Evolutionary conservation across 1,140 invertebrate species (phyloP).

Genomic region (Tetraneura akinire): DNA sequence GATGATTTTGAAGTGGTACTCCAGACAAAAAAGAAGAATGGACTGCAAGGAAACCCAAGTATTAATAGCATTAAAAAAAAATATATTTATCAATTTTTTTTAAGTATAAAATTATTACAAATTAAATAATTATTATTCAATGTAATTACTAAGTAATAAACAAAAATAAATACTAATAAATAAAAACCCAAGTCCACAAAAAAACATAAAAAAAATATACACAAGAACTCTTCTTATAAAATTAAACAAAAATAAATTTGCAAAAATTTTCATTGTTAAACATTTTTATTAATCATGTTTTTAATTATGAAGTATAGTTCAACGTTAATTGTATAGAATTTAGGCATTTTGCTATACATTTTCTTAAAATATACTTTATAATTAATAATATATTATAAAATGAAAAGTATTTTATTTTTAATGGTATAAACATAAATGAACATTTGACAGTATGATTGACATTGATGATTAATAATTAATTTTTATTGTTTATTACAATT

Average conservation of each 20-base stretch:
- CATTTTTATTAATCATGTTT: neutral
- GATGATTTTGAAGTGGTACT: slow-evolving; percentile 35
- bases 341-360: neutral
- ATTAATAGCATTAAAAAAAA: slow-evolving; percentile 43
- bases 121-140: neutral
- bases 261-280: neutral
- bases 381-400: neutral
- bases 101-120: neutral
- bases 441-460: slow-evolving; percentile 29
- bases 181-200: too few relatives aligned
- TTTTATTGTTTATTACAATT: neutral
- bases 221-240: too few relatives aligned
- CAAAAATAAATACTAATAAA: too few relatives aligned
- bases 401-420: neutral
- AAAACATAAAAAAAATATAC: too few relatives aligned
- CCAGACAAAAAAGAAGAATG: slow-evolving; percentile 39
- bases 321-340: neutral
- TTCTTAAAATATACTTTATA: too few relatives aligned
- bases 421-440: slow-evolving; percentile 20
- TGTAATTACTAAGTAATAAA: neutral
- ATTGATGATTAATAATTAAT: neutral
- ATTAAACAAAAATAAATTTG: too few relatives aligned
- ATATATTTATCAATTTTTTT: neutral
- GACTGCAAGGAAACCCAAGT: slow-evolving; percentile 38
- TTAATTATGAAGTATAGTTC: neutral